Base-by-base conservation (phyloP, 64 coral and sea anemone species). In the Hydrozoanthus tunicans region DNA sequence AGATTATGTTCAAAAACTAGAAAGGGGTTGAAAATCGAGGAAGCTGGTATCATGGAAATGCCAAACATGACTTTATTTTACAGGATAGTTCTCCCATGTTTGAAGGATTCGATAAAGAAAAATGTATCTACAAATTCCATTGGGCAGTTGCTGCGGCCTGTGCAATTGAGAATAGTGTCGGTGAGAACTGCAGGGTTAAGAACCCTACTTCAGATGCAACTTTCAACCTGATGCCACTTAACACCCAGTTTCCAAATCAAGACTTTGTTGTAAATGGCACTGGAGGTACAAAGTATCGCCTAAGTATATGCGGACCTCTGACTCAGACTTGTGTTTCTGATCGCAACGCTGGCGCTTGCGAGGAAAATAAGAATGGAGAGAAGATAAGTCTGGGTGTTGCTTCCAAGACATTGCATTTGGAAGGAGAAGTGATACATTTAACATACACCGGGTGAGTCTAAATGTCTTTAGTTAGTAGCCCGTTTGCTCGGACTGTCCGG, bases 11-110 rank as follows among this genome's bases (percentile, higher is more conserved):
- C 0, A 43, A 43, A 43, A 43, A 43, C 32, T 43, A 43, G 32
- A 43, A 43, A 43, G 32, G 32, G 32, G 32, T 63, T 63, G 7
- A 63, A 13, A 9, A 63, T 63, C 7, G 61, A 63, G 61, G 10
- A 20, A 70, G 10, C n/a, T 74, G 71, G 3, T 43, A 74, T 26
- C 4, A 64, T 9, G 20, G 4, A 78, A 9, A 7, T 12, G 12
- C 52, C 51, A 3, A 68, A 53, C 17, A 1, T 70, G 5, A 6
- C 56, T 25, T 56, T 20, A 6, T 17, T 51, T 60, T 60, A 3
- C 56, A 88, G 84, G 84, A 88, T 69, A 88, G 84, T 74, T 88
- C 84, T 27, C 84, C 84, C 5, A 74, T 10, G 66, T 88, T 88
- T 60, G 69, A 88, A 70, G 84, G n/a, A 15, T 53, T 88, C 13